Percentiles rank a stretch among this genome's conserved stretches.
These are phyloP conservation scores for Nesospiza acunhae DNA, from an alignment of 2,113 vertebrate genomes.

Conservation along the genomic window DNA sequence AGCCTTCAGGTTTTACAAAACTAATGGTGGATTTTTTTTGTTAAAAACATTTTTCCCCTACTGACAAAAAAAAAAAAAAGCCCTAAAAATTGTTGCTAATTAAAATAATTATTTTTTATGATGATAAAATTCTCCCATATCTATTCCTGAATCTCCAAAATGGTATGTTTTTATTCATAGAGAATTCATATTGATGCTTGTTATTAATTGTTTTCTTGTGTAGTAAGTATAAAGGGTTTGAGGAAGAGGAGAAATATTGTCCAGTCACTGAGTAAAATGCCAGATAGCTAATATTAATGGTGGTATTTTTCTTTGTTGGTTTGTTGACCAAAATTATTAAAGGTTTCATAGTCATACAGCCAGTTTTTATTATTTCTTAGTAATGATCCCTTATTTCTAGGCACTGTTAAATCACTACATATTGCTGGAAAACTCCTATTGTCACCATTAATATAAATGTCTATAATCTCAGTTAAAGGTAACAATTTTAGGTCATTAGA, in stretches of 20 bases:
- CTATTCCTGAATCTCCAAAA: not conserved
- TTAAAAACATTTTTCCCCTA: not conserved
- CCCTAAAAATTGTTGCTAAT: not conserved
- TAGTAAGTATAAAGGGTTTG: not conserved
- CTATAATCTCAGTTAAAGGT: not conserved
- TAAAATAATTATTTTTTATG: not conserved
- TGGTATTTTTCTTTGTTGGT: not conserved
- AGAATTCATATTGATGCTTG: not conserved
- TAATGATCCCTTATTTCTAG: not conserved
- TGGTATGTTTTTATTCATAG: not conserved
- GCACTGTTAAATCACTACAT: not conserved
- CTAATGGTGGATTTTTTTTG: rapidly evolving
- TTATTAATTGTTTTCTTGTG: not conserved
- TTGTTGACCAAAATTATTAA: not conserved
- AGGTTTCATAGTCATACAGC: not conserved
- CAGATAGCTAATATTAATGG: not conserved
- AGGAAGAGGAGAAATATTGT: not conserved
- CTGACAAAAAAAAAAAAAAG: not conserved
- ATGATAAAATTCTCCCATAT: not conserved
- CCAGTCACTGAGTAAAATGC: not conserved
- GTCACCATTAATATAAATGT: not conserved
- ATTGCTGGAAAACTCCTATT: not conserved
- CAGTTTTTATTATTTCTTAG: not conserved
- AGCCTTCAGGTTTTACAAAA: not conserved
- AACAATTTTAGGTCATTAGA: not conserved